Evolutionary conservation across 2,797 vertebrate species (phyloP).

Genomic region (Sebastes flavidus): DNA sequence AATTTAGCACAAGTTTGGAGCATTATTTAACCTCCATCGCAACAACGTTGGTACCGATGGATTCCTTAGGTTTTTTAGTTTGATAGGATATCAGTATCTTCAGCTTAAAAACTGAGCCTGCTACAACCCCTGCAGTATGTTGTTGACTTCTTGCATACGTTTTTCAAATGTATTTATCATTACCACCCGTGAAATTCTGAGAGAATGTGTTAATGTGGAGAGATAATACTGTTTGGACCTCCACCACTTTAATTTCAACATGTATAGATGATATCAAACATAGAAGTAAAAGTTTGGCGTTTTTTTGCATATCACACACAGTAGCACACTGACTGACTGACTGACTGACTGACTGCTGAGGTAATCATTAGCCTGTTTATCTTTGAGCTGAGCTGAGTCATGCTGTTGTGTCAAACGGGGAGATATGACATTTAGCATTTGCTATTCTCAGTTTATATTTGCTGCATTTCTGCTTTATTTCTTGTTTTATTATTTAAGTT

Average conservation of each 20-base stretch:
- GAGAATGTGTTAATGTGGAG: background rate
- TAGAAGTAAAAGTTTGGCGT: background rate
- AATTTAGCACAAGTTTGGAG: no score
- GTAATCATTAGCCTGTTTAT: constrained; percentile 48
- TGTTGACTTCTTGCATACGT: background rate
- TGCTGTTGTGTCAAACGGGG: background rate
- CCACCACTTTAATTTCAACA: background rate
- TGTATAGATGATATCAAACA: background rate
- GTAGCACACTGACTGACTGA: background rate
- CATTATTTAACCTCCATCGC: rapidly evolving
- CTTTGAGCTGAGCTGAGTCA: background rate
- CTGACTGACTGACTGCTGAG: background rate
- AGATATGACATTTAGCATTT: background rate
- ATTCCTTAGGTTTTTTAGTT: no score
- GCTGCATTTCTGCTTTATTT: background rate
- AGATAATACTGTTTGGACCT: background rate
- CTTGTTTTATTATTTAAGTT: background rate
- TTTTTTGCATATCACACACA: background rate
- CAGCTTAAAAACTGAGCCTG: no score
- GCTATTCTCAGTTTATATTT: background rate
- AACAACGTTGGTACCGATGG: rapidly evolving
- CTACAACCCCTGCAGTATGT: background rate
- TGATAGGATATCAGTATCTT: no score
- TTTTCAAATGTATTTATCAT: background rate
- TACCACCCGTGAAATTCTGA: rapidly evolving